Evolutionary conservation across 2,888 invertebrate genomes (phyloP).

Genomic region (Trichacis sp.): DNA sequence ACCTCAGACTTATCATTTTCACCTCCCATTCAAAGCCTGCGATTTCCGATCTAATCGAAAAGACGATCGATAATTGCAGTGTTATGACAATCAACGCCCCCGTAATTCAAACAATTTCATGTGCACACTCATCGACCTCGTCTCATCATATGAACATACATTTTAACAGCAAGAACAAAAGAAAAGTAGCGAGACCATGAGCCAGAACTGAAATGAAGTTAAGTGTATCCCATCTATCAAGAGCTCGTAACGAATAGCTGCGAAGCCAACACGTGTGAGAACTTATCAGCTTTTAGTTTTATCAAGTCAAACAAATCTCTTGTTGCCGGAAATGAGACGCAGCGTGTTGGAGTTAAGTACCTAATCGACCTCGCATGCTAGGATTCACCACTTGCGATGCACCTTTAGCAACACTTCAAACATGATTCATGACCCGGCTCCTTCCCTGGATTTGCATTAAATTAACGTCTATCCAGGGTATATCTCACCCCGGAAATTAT

Average conservation of each 20-base stretch:
- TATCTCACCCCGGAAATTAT: conserved; percentile 31
- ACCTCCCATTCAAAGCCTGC: conserved; percentile 21
- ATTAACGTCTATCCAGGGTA: conserved; percentile 29
- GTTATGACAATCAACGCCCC: conserved; percentile 11
- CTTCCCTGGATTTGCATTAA: conserved; percentile 35
- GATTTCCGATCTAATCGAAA: conserved; percentile 12
- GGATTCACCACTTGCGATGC: conserved; percentile 42
- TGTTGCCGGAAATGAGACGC: conserved; percentile 44
- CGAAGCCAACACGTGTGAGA: conserved; percentile 42
- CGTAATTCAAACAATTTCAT: conserved; percentile 20
- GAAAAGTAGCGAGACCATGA: conserved; percentile 31
- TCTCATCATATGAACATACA: conserved; percentile 20
- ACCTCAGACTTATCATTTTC: conserved; percentile 21
- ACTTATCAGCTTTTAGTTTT: conserved; percentile 47
- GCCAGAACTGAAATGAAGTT: conserved; percentile 41
- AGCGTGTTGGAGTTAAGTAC: conserved; percentile 43
- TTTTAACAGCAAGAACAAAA: conserved; percentile 28
- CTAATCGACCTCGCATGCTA: conserved; percentile 45
- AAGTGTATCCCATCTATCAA: conserved; percentile 43
- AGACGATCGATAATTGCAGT: conserved; percentile 20
- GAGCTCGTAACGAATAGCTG: conserved; percentile 42
- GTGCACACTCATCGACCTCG: conserved; percentile 23
- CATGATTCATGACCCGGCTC: conserved; percentile 21
- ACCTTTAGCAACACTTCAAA: conserved; percentile 22
- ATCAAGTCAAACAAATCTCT: conserved; percentile 46